A percentile compares a stretch with the other conserved stretches of the same genome.
Evolutionary conservation across 2,888 invertebrate species (phyloP).

Genomic region (Adelognathus sp.): DNA sequence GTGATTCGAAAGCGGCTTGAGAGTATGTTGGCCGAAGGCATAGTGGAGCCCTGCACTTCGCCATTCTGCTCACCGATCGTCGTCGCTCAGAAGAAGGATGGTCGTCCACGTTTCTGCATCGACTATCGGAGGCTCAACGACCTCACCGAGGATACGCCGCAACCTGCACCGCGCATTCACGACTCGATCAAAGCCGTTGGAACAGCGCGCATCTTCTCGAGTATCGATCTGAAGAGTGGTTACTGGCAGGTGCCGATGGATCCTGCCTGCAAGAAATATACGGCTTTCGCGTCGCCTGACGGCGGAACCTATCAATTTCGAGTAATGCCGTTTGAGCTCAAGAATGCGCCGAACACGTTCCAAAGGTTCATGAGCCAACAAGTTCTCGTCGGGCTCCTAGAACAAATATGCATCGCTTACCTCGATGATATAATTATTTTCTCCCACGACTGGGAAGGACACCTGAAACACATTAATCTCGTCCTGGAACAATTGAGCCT

Average conservation of each 20-base stretch:
- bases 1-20: not conserved
- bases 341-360: conserved; percentile 1
- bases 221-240: not conserved
- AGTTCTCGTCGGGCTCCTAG: not conserved
- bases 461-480: not conserved
- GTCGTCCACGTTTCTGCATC: not conserved
- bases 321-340: not conserved
- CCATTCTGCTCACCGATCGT: not conserved
- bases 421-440: not conserved
- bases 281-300: not conserved
- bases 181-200: not conserved
- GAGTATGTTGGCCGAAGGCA: not conserved
- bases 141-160: not conserved
- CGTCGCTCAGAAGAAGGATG: not conserved
- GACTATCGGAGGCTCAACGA: not conserved
- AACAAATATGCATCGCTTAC: not conserved
- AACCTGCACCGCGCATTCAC: not conserved
- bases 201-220: not conserved
- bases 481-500: not conserved
- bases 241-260: not conserved
- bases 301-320: not conserved
- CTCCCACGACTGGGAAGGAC: not conserved
- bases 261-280: not conserved
- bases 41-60: not conserved
- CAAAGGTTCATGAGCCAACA: conserved; percentile 6